Evolutionary conservation across 2,113 vertebrate genomes (phyloP).

Genomic region (Microtus richardsoni): DNA sequence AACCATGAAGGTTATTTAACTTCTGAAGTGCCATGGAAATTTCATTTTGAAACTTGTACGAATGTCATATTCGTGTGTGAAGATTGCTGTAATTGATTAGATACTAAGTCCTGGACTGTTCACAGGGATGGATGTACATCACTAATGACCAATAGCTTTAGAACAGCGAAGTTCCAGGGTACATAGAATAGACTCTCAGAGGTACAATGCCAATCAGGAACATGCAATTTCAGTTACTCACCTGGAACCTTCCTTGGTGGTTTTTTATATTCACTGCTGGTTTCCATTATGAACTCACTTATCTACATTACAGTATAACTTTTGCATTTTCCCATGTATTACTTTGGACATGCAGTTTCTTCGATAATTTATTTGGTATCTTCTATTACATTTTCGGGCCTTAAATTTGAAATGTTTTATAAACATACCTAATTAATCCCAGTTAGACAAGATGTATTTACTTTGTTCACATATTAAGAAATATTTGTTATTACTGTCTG

Average conservation of each 20-base stretch:
- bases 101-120: neutral
- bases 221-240: neutral
- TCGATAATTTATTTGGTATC: neutral
- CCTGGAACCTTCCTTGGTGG: neutral
- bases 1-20: neutral
- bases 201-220: neutral
- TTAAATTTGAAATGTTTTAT: conserved; percentile 11
- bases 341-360: conserved; percentile 13
- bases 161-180: neutral
- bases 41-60: conserved; percentile 24
- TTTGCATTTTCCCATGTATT: neutral
- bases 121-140: neutral
- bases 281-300: neutral
- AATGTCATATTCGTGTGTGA: neutral
- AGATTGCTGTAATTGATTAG: neutral
- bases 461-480: conserved; percentile 21
- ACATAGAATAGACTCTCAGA: no score
- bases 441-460: neutral
- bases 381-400: neutral
- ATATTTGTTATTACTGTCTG: conserved; percentile 24
- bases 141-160: neutral
- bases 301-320: neutral
- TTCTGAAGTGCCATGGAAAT: conserved; percentile 12
- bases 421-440: conserved; percentile 2
- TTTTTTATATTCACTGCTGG: neutral